These are phyloP conservation scores for Loxodonta africana DNA, from an alignment of 2,113 vertebrate species.

Conservation along the genomic window DNA sequence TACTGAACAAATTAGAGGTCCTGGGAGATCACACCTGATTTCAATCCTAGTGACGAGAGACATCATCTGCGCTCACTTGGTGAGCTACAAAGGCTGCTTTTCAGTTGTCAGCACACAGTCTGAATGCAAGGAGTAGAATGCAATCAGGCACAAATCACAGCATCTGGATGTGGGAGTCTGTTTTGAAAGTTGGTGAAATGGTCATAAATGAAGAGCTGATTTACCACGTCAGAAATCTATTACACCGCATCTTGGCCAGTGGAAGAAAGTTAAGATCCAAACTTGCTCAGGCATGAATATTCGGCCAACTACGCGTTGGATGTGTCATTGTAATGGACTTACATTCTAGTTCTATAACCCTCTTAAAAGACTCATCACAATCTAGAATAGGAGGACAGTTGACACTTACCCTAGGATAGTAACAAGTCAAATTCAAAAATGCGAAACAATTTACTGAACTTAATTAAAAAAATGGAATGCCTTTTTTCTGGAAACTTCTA, in stretches of 20 bases:
- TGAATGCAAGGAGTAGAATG: slow-evolving; percentile 64
- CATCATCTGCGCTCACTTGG: slow-evolving; percentile 27
- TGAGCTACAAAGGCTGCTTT: slow-evolving; percentile 11
- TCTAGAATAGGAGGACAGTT: background rate
- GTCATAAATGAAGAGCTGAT: slow-evolving; percentile 68
- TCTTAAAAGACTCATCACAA: slow-evolving; percentile 67
- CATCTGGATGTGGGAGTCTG: slow-evolving; percentile 37
- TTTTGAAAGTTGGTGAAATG: slow-evolving; percentile 71
- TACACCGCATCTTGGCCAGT: slow-evolving; percentile 51
- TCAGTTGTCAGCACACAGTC: slow-evolving; percentile 8
- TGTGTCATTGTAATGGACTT: slow-evolving; percentile 57
- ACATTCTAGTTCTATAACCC: slow-evolving; percentile 68
- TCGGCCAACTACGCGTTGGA: slow-evolving; percentile 61
- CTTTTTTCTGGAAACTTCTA: slow-evolving; percentile 64
- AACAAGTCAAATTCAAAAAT: slow-evolving; percentile 60
- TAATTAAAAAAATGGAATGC: slow-evolving; percentile 73
- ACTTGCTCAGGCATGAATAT: slow-evolving; percentile 59
- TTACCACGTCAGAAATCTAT: slow-evolving; percentile 74
- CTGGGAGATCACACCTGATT: slow-evolving; percentile 60
- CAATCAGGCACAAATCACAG: slow-evolving; percentile 70
- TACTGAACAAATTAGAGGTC: slow-evolving; percentile 15
- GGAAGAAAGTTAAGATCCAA: slow-evolving; percentile 68
- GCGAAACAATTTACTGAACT: slow-evolving; percentile 69
- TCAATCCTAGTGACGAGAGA: slow-evolving; percentile 16
- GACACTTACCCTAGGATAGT: slow-evolving; percentile 18